A percentile compares a stretch with the other conserved stretches of the same genome.
phyloP scores from a whole-genome alignment of 64 coral and sea anemone species.

The Dendrophyllia cribrosa region DNA sequence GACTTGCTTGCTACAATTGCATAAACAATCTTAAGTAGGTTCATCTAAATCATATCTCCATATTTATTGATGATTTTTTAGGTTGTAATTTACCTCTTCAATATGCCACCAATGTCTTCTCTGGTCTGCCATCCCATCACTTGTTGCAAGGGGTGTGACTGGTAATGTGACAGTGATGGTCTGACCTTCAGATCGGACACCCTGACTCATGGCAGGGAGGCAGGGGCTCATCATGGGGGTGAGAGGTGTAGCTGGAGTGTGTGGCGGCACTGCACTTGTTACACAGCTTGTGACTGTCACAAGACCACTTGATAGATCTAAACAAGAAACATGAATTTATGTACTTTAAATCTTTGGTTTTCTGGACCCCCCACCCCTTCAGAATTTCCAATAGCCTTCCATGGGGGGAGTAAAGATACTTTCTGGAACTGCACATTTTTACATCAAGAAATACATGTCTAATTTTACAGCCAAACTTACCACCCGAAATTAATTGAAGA shows the following conservation, averaged over 20 bases:
- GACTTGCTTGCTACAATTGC: too few relatives aligned
- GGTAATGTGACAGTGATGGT: constrained; percentile 77
- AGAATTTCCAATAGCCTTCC: too few relatives aligned
- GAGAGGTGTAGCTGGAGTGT: constrained; percentile 76
- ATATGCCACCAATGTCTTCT: constrained; percentile 98
- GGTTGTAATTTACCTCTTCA: constrained; percentile 74
- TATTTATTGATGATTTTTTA: too few relatives aligned
- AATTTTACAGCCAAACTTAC: too few relatives aligned
- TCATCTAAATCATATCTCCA: too few relatives aligned
- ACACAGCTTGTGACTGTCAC: constrained; percentile 57
- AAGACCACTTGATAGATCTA: constrained; percentile 48
- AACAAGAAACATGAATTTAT: neutral
- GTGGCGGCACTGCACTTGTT: constrained; percentile 66
- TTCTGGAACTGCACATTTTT: too few relatives aligned
- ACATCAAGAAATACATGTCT: too few relatives aligned
- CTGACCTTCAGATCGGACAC: neutral
- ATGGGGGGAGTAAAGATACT: too few relatives aligned
- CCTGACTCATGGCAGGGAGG: constrained; percentile 32
- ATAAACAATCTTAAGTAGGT: too few relatives aligned
- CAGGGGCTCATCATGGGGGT: constrained; percentile 80
- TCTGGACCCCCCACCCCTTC: too few relatives aligned
- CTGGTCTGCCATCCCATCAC: constrained; percentile 63
- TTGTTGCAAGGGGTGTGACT: constrained; percentile 40
- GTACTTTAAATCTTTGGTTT: too few relatives aligned
- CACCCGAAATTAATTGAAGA: too few relatives aligned